These are phyloP conservation scores for Baccha elongata DNA, from an alignment of 2,888 invertebrate species.

Conservation along the genomic window DNA sequence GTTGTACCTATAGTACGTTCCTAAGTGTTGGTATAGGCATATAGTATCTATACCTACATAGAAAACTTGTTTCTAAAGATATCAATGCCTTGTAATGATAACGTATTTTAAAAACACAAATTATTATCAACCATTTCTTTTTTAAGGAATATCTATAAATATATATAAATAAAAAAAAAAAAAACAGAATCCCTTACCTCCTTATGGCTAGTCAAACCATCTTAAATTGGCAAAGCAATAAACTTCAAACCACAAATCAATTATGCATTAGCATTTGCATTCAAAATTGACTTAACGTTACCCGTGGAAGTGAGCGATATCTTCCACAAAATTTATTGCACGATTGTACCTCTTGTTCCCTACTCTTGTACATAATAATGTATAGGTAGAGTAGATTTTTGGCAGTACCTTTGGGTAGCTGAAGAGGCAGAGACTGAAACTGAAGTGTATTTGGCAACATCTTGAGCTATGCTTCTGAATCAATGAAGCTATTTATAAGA, in stretches of 20 bases:
- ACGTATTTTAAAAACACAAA: no score
- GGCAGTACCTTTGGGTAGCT: constrained; percentile 26
- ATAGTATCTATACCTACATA: no score
- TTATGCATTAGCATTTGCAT: constrained; percentile 71
- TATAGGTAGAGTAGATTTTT: constrained; percentile 43
- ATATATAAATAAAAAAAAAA: no score
- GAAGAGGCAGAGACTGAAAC: background rate
- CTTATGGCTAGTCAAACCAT: constrained; percentile 33
- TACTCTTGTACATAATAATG: constrained; percentile 11
- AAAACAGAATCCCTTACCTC: background rate
- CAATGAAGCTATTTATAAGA: constrained; percentile 67
- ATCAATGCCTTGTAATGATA: no score
- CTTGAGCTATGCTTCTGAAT: constrained; percentile 62
- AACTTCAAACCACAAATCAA: constrained; percentile 60
- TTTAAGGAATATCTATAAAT: no score
- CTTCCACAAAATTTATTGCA: constrained; percentile 55
- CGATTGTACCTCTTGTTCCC: constrained; percentile 50
- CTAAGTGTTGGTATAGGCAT: no score
- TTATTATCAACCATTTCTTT: no score
- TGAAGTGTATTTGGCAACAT: constrained; percentile 52
- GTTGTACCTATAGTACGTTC: no score
- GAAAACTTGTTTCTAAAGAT: no score
- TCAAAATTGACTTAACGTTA: constrained; percentile 59
- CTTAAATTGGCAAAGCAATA: constrained; percentile 49
- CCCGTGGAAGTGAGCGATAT: background rate